phyloP scores from a whole-genome alignment of 2,888 invertebrate species.

The Nineta flava region DNA sequence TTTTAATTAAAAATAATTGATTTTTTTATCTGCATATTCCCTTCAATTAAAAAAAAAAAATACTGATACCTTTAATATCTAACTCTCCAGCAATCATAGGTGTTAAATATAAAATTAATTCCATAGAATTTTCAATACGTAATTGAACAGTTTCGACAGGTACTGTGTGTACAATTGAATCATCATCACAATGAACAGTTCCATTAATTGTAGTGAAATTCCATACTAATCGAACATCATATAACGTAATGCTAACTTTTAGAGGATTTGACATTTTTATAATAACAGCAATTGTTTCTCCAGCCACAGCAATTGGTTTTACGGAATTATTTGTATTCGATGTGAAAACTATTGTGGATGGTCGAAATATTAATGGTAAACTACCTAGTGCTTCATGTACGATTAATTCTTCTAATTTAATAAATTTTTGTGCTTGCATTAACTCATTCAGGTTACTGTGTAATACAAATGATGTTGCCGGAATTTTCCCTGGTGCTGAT shows the following conservation, averaged over 20 bases:
- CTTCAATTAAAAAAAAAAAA: not conserved
- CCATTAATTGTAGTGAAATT: conserved; percentile 35
- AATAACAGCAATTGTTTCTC: conserved; percentile 68
- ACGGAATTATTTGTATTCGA: conserved; percentile 43
- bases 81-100: conserved; percentile 60
- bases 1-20: not conserved
- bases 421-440: conserved; percentile 35
- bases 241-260: conserved; percentile 51
- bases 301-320: conserved; percentile 56
- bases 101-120: conserved; percentile 51
- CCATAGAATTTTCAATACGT: conserved; percentile 33
- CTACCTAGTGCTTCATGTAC: conserved; percentile 51
- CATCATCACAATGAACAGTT: conserved; percentile 27
- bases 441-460: conserved; percentile 20
- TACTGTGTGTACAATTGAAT: conserved; percentile 18
- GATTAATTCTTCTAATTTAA: conserved; percentile 60
- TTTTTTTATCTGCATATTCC: not conserved
- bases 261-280: conserved; percentile 62
- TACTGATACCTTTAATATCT: conserved; percentile 49
- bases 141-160: not conserved
- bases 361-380: conserved; percentile 61
- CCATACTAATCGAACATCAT: conserved; percentile 60
- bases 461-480: conserved; percentile 34
- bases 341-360: conserved; percentile 57
- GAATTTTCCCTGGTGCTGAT: conserved; percentile 35